Percentiles rank a stretch among this genome's conserved stretches.
These are phyloP conservation scores for Triplophysa yarkandensis DNA, from an alignment of 2,797 vertebrate species.

Conservation along the genomic window DNA sequence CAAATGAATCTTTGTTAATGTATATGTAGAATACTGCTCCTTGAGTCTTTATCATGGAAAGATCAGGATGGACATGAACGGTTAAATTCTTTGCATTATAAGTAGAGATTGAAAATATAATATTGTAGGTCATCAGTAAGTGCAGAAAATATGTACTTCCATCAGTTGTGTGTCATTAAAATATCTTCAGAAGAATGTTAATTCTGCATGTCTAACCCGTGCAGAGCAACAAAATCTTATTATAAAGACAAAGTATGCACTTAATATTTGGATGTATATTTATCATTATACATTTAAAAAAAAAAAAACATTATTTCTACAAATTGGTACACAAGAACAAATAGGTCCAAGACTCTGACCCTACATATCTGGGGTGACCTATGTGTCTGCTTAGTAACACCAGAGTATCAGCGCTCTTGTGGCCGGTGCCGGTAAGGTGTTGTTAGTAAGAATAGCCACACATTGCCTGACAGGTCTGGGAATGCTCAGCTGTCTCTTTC, in stretches of 20 bases:
- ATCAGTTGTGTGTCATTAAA: no score
- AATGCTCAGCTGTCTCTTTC: slow-evolving; percentile 44
- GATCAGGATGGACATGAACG: no score
- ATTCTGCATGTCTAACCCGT: slow-evolving; percentile 2
- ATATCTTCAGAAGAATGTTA: slow-evolving; percentile 5
- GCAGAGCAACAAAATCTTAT: neutral
- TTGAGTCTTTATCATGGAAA: no score
- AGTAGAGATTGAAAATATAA: no score
- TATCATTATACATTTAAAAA: no score
- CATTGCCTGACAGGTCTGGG: slow-evolving; percentile 45
- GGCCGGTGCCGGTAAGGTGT: slow-evolving; percentile 12
- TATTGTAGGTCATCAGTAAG: no score
- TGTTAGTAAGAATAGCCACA: slow-evolving; percentile 46
- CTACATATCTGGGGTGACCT: slow-evolving; percentile 36
- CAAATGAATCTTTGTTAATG: no score
- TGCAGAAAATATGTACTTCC: no score
- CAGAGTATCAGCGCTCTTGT: neutral
- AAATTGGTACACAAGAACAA: neutral
- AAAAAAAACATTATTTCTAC: neutral
- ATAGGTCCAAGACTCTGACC: neutral
- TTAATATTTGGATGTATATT: neutral
- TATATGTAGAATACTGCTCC: no score
- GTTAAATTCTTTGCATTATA: no score
- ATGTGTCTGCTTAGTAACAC: slow-evolving; percentile 9
- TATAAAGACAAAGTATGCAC: neutral